Conservation (phyloP, 2,797 vertebrate species). For the Allochrocebus solatus region DNA sequence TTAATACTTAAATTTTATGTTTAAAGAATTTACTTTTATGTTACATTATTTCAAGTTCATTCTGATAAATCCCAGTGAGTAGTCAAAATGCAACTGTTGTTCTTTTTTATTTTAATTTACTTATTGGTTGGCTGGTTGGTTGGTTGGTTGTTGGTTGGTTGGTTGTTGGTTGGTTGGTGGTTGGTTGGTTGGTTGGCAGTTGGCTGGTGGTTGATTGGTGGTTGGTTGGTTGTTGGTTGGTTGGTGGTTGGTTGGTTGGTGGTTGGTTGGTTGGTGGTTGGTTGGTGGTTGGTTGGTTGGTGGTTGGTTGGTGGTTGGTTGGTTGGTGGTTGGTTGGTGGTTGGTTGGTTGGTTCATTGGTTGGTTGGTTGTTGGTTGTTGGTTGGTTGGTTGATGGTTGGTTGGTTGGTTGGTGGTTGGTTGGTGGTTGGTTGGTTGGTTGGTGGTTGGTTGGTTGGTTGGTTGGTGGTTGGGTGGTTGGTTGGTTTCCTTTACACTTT, state of each 20-base stretch:
- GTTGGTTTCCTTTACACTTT: background rate
- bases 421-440: no score
- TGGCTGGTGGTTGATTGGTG: fast-evolving
- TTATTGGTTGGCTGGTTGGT: background rate
- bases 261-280: no score
- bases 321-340: background rate
- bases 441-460: no score
- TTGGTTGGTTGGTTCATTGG: no score
- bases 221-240: no score
- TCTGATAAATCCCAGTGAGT: background rate
- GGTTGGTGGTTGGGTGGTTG: background rate
- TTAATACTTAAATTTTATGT: background rate
- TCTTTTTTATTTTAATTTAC: background rate
- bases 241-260: no score
- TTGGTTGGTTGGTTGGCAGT: no score
- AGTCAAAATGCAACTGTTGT: background rate
- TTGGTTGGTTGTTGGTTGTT: background rate
- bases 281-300: no score
- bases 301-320: no score
- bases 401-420: no score
- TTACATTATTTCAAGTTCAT: background rate
- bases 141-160: background rate
- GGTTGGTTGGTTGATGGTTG: no score
- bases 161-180: background rate
- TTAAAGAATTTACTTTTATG: background rate